Evolutionary conservation across 2,113 vertebrate genomes (phyloP), one percentile per base, ranked within the genome.

Genomic region (Onychostruthus taczanowskii): DNA sequence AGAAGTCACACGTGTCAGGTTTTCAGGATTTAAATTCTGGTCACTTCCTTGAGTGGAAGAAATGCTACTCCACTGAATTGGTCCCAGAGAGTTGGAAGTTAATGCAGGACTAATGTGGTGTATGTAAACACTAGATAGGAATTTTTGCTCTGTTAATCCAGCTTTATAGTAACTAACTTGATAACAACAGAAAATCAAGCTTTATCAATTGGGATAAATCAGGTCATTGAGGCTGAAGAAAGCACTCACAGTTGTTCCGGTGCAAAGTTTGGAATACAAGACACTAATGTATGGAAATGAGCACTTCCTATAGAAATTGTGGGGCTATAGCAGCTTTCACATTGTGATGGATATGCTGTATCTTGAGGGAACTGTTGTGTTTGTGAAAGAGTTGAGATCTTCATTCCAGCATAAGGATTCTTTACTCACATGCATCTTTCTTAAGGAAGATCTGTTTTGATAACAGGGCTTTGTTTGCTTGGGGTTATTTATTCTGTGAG

Each of bases 1-100:
- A 77, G 50, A 87, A 89, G 50, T 58, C 74, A 85, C 46, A 41
- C 39, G 17, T 69, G 46, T 49, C n/a, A 46, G 17, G 31, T 44
- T 89, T 91, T 80, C 88, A 79, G 35, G 53, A 64, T 82, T 85
- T 94, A 31, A 92, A 87, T 82, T 89, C 58, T 84, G 39, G 49
- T 69, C 44, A 43, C 5, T 87, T 68, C 28, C 35, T 49, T 39
- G 49, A 87, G 31, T 68, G 41, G 33, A 90, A 91, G 66, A 92
- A 95, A 49, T 52, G 26, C 61, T 92, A 18, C 50, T 84, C 23
- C 47, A 24, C 50, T 87, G n/a, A 87, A 73, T 33, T 87, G 53
- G 46, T 91, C 56, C 66, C 56, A 64, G 79, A 68, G 52, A 76
- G 13, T 28, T 77, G 64, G 68, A 88, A 64, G 55, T 22, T 90